Evolutionary conservation across 2,888 invertebrate genomes (phyloP).

Genomic region (Lysandra coridon): DNA sequence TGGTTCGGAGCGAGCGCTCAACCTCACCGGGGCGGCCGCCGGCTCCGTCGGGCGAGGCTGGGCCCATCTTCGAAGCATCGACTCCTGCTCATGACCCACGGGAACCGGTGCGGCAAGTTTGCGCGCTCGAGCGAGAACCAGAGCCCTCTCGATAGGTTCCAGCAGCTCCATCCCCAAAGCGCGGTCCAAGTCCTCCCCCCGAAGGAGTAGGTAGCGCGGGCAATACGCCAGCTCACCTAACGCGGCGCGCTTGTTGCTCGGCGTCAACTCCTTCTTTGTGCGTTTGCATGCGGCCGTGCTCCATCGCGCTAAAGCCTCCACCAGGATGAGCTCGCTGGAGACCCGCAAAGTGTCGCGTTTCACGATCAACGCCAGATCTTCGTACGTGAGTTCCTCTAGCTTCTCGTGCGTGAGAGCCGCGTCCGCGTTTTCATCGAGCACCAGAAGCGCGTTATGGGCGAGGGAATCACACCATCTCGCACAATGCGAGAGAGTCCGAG

Average conservation of each 20-base stretch:
- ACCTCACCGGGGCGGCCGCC: slow-evolving; percentile 67
- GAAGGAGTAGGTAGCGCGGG: slow-evolving; percentile 84
- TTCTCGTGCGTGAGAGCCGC: slow-evolving; percentile 65
- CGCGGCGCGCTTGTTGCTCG: slow-evolving; percentile 70
- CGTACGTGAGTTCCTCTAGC: slow-evolving; percentile 81
- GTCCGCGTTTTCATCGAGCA: slow-evolving; percentile 71
- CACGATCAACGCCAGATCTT: slow-evolving; percentile 83
- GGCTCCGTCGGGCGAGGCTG: slow-evolving; percentile 65
- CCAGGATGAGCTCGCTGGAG: slow-evolving; percentile 81
- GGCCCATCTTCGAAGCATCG: slow-evolving; percentile 68
- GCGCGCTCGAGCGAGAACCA: slow-evolving; percentile 68
- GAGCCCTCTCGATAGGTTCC: slow-evolving; percentile 70
- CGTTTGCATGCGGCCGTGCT: slow-evolving; percentile 71
- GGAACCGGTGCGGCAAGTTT: slow-evolving; percentile 69
- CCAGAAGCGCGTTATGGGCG: slow-evolving; percentile 83
- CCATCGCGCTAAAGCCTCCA: slow-evolving; percentile 82
- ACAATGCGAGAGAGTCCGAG: slow-evolving; percentile 67
- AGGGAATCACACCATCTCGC: slow-evolving; percentile 82
- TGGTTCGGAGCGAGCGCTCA: slow-evolving; percentile 68
- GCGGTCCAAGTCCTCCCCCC: slow-evolving; percentile 82
- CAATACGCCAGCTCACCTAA: slow-evolving; percentile 80
- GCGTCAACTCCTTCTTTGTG: slow-evolving; percentile 65
- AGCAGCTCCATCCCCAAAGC: slow-evolving; percentile 70
- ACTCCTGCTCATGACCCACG: slow-evolving; percentile 71
- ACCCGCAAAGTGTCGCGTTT: slow-evolving; percentile 85